A percentile compares a stretch with the other conserved stretches of the same genome.
phyloP scores from a whole-genome alignment of 1,140 invertebrate species.

The Pseudomyrmex gracilis region DNA sequence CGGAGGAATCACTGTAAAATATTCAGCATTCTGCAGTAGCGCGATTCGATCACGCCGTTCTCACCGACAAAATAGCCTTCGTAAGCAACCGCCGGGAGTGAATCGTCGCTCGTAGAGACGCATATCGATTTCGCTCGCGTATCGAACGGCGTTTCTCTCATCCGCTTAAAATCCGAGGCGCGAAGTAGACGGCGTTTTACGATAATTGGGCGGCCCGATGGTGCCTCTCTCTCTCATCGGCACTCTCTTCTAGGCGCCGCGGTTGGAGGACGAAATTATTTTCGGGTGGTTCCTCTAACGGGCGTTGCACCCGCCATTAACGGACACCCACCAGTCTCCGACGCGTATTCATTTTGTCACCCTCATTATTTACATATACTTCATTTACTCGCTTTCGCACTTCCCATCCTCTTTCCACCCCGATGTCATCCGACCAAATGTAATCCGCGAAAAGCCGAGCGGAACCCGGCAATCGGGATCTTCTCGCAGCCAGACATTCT shows the following conservation, averaged over 20 bases:
- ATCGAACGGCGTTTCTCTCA: constrained; percentile 69
- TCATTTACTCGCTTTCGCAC: constrained; percentile 75
- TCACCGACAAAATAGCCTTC: constrained; percentile 13
- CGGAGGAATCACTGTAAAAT: constrained; percentile 13
- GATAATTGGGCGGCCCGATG: constrained; percentile 80
- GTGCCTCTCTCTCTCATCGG: constrained; percentile 50
- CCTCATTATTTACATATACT: constrained; percentile 84
- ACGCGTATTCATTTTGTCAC: constrained; percentile 79
- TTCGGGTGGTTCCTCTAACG: constrained; percentile 82
- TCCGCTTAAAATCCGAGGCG: constrained; percentile 76
- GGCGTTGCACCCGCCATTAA: constrained; percentile 83
- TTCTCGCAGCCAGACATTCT: constrained; percentile 55
- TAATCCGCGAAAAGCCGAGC: constrained; percentile 64
- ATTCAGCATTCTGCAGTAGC: background rate
- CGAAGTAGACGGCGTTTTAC: constrained; percentile 78
- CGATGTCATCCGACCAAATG: constrained; percentile 55
- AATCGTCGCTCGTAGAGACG: constrained; percentile 36
- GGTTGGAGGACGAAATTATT: constrained; percentile 78
- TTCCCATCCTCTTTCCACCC: background rate
- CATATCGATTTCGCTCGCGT: constrained; percentile 57
- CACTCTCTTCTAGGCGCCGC: constrained; percentile 53
- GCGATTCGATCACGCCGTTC: background rate
- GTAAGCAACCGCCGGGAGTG: constrained; percentile 13
- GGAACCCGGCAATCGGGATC: constrained; percentile 53
- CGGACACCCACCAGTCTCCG: constrained; percentile 66